Evolutionary conservation across 2,113 vertebrate genomes (phyloP).

Genomic region (Glaucidium brasilianum): DNA sequence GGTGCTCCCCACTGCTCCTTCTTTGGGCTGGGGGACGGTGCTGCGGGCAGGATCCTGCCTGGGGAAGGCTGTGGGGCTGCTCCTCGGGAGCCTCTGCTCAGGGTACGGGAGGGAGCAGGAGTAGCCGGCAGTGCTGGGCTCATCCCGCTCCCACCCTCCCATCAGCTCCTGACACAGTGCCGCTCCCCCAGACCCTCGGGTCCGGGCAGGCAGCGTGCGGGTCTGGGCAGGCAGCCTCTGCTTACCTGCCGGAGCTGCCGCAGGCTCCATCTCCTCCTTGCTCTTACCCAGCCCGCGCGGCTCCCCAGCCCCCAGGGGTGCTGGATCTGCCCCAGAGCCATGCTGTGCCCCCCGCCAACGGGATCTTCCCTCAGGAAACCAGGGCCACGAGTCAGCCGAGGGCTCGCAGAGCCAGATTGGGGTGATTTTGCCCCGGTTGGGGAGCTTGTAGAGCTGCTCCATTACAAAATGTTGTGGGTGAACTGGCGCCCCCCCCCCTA

Average conservation of each 20-base stretch:
- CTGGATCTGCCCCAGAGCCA: neutral
- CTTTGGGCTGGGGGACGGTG: fast-evolving
- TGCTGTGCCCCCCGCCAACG: fast-evolving
- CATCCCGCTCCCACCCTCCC: neutral
- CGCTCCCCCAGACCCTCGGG: neutral
- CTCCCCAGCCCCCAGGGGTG: neutral
- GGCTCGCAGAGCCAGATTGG: fast-evolving
- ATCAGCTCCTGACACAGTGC: fast-evolving
- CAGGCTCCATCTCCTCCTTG: neutral
- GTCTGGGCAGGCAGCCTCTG: neutral
- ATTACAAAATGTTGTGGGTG: neutral
- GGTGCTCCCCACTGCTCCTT: neutral
- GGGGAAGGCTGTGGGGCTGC: neutral
- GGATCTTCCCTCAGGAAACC: neutral
- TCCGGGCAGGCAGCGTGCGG: neutral
- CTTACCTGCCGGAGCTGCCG: neutral
- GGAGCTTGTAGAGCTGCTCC: neutral
- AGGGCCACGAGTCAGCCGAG: neutral
- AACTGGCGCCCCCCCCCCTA: neutral
- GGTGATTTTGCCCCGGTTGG: fast-evolving
- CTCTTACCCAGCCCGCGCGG: fast-evolving
- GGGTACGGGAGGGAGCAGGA: neutral
- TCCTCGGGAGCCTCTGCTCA: neutral
- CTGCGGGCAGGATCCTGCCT: neutral
- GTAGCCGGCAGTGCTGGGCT: neutral